A percentile compares a stretch with the other conserved stretches of the same genome.
Evolutionary conservation across 1,140 invertebrate species (phyloP).

Genomic region (Onthophagus taurus): DNA sequence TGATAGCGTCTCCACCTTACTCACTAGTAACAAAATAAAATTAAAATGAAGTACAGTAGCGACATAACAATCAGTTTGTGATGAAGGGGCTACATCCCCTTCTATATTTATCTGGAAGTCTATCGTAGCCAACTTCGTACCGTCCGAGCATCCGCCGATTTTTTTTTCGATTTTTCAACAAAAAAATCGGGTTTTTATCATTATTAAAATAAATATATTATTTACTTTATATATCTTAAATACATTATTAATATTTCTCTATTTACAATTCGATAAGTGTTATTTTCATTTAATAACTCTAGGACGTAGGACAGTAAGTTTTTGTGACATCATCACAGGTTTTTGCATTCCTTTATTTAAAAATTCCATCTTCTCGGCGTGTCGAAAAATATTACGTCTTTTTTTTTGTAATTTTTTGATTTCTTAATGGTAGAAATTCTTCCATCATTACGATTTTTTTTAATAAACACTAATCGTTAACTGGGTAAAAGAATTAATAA

Average conservation of each 20-base stretch:
- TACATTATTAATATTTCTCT: neutral
- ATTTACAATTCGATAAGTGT: conserved; percentile 14
- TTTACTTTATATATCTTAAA: conserved; percentile 5
- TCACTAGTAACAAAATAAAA: conserved; percentile 16
- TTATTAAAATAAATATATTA: conserved; percentile 7
- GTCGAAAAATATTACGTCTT: conserved; percentile 14
- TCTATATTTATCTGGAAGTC: conserved; percentile 13
- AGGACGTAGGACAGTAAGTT: neutral
- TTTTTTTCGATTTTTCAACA: conserved; percentile 1
- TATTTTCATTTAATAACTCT: neutral
- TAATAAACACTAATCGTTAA: conserved; percentile 6
- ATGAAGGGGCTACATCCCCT: conserved; percentile 30
- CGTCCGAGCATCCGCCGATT: conserved; percentile 5
- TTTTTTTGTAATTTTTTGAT: neutral
- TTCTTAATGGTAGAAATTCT: conserved; percentile 1
- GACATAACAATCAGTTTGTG: conserved; percentile 30
- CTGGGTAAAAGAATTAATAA: conserved; percentile 1
- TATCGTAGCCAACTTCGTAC: conserved; percentile 10
- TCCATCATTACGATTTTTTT: conserved; percentile 4
- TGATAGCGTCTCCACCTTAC: conserved; percentile 27
- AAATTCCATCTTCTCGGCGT: no score
- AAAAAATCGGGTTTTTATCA: conserved; percentile 2
- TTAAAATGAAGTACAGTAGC: conserved; percentile 10
- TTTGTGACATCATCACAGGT: conserved; percentile 28
- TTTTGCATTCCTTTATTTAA: no score